Percentiles rank a stretch among this genome's conserved stretches.
phyloP scores from a whole-genome alignment of 2,797 vertebrate species.

The Odontamblyopus lacepedii region DNA sequence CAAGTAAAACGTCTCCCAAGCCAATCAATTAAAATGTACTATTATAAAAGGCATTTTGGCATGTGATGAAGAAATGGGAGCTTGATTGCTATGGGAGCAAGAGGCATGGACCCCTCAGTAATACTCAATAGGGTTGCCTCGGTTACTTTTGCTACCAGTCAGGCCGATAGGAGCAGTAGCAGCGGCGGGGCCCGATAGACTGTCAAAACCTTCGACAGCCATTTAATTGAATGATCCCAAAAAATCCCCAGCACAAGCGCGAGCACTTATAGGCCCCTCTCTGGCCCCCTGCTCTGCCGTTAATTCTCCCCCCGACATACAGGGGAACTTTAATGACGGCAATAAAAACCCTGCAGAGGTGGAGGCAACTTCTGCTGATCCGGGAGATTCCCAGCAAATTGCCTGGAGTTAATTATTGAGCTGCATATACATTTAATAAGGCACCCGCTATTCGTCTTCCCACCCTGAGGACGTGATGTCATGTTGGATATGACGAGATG shows the following conservation, averaged over 20 bases:
- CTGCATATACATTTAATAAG: conserved; percentile 79
- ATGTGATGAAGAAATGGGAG: conserved; percentile 73
- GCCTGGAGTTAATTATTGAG: conserved; percentile 81
- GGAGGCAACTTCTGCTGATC: conserved; percentile 80
- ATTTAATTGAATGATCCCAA: conserved; percentile 69
- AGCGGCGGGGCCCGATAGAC: conserved; percentile 44
- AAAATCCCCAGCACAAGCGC: conserved; percentile 54
- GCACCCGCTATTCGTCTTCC: conserved; percentile 69
- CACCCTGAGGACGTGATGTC: conserved; percentile 64
- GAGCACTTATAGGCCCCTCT: conserved; percentile 12
- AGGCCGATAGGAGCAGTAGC: conserved; percentile 47
- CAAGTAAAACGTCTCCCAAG: conserved; percentile 67
- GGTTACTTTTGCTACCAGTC: conserved; percentile 53
- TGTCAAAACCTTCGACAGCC: conserved; percentile 70
- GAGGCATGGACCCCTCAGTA: conserved; percentile 54
- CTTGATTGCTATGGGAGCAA: conserved; percentile 78
- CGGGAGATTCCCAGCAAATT: conserved; percentile 78
- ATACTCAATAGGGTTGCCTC: conserved; percentile 66
- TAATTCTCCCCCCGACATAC: conserved; percentile 67
- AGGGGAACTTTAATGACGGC: conserved; percentile 74
- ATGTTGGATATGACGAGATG: conserved; percentile 56
- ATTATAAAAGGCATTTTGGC: conserved; percentile 76
- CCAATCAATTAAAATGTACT: conserved; percentile 75
- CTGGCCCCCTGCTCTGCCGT: conserved; percentile 57
- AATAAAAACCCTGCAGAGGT: conserved; percentile 80